Evolutionary conservation across 1,140 invertebrate species (phyloP), one percentile per base, ranked within the genome.

Genomic region (Lethrus apterus): DNA sequence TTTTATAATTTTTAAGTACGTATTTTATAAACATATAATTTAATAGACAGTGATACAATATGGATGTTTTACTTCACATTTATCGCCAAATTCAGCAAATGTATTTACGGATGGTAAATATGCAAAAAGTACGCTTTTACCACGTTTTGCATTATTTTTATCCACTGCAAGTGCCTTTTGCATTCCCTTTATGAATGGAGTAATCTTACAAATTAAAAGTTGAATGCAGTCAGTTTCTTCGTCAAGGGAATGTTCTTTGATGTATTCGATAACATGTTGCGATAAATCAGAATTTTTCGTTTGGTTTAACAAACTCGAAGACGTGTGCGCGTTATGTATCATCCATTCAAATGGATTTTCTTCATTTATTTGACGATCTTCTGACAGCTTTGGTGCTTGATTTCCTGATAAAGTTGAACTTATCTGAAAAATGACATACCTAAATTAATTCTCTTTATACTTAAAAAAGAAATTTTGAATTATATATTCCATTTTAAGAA

Each of bases 131-230:
- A 66, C 60, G 4, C 55, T 46, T 15, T 66, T 55, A 54, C 70
- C 70, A 67, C 59, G 51, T 29, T 51, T 59, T 5, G 70, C 70
- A 43, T 60, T 38, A 55, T 62, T 57, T 35, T 64, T 63, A 47
- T 58, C 55, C n/a, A n/a, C n/a, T n/a, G n/a, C n/a, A 4, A 84
- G 60, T 1, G 79, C 75, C 20, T 73, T 71, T 62, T 89, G 86
- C 71, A 85, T 84, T 40, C 79, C 79, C 64, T 70, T 75, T 48
- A 89, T 77, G 26, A 89, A 76, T 1, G 85, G 85, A 1, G 79
- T 75, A 31, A 76, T 75, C 67, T 88, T 89, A 59, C 87, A 90
- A 43, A 89, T 64, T 8, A 90, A 60, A 10, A 87, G 65, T 62
- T 80, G 77, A 2, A 89, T 68, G 54, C 86, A 90, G 26, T 75